Percentiles rank a stretch among this genome's conserved stretches.
These are phyloP conservation scores for Portevinia maculata DNA, from an alignment of 2,888 invertebrate species.

Conservation along the genomic window DNA sequence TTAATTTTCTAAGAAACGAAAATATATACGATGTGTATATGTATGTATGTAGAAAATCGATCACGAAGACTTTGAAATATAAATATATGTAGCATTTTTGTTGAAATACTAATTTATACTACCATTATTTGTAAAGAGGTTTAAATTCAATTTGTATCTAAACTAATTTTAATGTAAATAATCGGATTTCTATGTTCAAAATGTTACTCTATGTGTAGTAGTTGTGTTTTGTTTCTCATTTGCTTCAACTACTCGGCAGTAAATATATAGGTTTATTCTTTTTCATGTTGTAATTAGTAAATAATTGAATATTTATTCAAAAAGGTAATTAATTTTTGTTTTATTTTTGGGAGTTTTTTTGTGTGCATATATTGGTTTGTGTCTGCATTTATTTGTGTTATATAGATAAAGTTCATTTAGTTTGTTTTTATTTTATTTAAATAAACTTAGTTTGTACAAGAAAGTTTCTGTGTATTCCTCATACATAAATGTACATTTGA, in stretches of 20 bases:
- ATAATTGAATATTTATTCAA: constrained; percentile 51
- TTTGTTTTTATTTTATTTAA: constrained; percentile 38
- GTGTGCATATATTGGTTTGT: constrained; percentile 32
- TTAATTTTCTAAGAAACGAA: constrained; percentile 49
- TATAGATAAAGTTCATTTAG: constrained; percentile 36
- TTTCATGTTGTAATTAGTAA: constrained; percentile 41
- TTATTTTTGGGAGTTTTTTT: constrained; percentile 26
- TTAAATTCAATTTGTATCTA: constrained; percentile 61
- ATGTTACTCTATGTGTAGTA: constrained; percentile 51
- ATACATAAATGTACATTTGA: constrained; percentile 62
- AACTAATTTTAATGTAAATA: constrained; percentile 71
- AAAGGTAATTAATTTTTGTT: constrained; percentile 29
- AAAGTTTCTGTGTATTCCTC: constrained; percentile 57
- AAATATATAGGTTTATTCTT: constrained; percentile 49
- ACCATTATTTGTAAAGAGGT: constrained; percentile 50
- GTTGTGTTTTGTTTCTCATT: constrained; percentile 35
- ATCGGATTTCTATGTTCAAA: constrained; percentile 68
- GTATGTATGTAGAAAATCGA: constrained; percentile 56
- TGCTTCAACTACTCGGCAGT: constrained; percentile 43
- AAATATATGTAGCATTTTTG: constrained; percentile 62
- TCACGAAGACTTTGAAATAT: constrained; percentile 55
- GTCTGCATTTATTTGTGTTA: constrained; percentile 17
- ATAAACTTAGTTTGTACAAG: constrained; percentile 66
- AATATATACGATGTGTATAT: constrained; percentile 37
- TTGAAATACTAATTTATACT: constrained; percentile 46